These are phyloP conservation scores for Hermodice carunculata DNA, from an alignment of 2,888 invertebrate genomes.

Conservation along the genomic window DNA sequence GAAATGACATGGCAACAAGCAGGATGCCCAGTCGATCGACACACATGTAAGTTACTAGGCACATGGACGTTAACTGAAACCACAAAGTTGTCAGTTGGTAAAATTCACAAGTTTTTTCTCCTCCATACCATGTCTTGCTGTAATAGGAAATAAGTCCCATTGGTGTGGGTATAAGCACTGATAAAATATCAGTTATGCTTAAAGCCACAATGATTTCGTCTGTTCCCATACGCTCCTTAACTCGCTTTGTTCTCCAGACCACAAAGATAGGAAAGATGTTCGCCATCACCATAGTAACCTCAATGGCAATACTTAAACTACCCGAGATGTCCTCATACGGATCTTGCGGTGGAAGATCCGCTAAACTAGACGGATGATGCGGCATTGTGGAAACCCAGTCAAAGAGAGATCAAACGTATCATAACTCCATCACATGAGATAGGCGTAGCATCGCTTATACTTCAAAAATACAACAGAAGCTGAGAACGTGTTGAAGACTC, in stretches of 20 bases:
- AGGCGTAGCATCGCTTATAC: too few relatives aligned
- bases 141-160: conserved; percentile 52
- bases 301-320: conserved; percentile 46
- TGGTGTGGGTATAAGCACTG: conserved; percentile 52
- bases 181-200: conserved; percentile 51
- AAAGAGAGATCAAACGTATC: too few relatives aligned
- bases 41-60: conserved; percentile 48
- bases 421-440: too few relatives aligned
- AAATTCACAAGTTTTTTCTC: conserved; percentile 47
- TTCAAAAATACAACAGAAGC: too few relatives aligned
- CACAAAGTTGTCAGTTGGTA: conserved; percentile 52
- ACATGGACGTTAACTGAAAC: conserved; percentile 49
- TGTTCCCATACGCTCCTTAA: conserved; percentile 42
- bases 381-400: too few relatives aligned
- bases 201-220: conserved; percentile 52
- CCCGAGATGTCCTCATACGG: conserved; percentile 42
- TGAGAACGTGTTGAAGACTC: too few relatives aligned
- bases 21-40: conserved; percentile 42
- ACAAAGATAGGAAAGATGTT: conserved; percentile 51
- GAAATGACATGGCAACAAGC: conserved; percentile 25
- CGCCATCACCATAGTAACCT: conserved; percentile 46
- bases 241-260: conserved; percentile 41
- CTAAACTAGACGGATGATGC: too few relatives aligned
- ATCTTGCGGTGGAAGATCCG: background rate
- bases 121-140: conserved; percentile 53